Percentiles rank a stretch among this genome's conserved stretches.
phyloP scores from a whole-genome alignment of 64 coral and sea anemone species.

The Trachythela sp. region DNA sequence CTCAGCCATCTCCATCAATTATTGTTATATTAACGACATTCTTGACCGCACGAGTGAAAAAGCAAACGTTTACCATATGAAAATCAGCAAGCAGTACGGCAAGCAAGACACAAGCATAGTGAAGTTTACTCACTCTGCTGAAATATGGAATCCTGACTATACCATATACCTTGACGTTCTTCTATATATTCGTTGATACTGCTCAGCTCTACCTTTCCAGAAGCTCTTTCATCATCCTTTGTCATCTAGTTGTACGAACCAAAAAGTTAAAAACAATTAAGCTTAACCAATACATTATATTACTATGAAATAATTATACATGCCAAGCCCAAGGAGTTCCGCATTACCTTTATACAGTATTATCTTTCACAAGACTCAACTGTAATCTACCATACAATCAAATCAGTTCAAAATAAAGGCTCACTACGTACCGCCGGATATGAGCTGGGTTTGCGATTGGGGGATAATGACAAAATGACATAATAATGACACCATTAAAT shows the following conservation, averaged over 20 bases:
- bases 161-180: not conserved
- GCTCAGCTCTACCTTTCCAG: not conserved
- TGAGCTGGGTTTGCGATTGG: too few species aligned
- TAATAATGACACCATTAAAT: too few species aligned
- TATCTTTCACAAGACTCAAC: not conserved
- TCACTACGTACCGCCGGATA: too few species aligned
- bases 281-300: not conserved
- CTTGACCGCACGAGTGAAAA: not conserved
- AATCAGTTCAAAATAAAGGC: too few species aligned
- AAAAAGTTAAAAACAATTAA: not conserved
- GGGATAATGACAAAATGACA: too few species aligned
- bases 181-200: not conserved
- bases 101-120: not conserved
- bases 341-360: not conserved
- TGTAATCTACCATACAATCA: too few species aligned
- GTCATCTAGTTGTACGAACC: not conserved
- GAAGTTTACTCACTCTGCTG: not conserved
- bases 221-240: not conserved
- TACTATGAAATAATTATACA: not conserved
- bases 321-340: not conserved
- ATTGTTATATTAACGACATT: not conserved
- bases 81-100: not conserved
- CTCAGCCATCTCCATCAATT: not conserved
- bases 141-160: not conserved
- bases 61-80: not conserved